A percentile compares a stretch with the other conserved stretches of the same genome.
These are phyloP conservation scores for Himalopsyche phryganea DNA, from an alignment of 1,140 invertebrate genomes.

Conservation along the genomic window DNA sequence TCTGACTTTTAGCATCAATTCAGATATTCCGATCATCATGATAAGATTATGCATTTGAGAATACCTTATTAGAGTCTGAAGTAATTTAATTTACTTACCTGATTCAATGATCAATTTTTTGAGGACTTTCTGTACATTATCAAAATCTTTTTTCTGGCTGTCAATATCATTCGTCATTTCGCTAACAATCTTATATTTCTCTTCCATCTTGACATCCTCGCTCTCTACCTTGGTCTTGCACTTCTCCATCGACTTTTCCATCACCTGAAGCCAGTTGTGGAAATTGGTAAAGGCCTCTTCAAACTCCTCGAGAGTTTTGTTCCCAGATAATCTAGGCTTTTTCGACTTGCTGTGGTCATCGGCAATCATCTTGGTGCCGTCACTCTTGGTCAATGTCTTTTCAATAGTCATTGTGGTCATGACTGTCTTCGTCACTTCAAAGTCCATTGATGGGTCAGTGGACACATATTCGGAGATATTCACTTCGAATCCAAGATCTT, in stretches of 20 bases:
- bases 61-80: no score
- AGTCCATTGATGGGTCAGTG: slow-evolving; percentile 39
- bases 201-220: slow-evolving; percentile 22
- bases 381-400: slow-evolving; percentile 34
- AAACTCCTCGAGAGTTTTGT: slow-evolving; percentile 50
- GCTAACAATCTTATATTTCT: slow-evolving; percentile 23
- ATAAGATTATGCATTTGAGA: no score
- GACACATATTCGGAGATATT: slow-evolving; percentile 47
- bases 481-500: slow-evolving; percentile 60
- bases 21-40: no score
- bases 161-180: slow-evolving; percentile 25
- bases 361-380: slow-evolving; percentile 6
- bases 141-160: slow-evolving; percentile 21
- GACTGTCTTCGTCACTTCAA: slow-evolving; percentile 48
- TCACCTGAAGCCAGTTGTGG: slow-evolving; percentile 40
- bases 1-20: no score
- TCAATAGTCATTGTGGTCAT: slow-evolving; percentile 49
- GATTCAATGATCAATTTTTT: slow-evolving; percentile 13
- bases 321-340: slow-evolving; percentile 52
- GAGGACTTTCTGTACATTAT: slow-evolving; percentile 23
- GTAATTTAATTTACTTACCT: no score
- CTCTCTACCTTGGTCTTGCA: slow-evolving; percentile 22
- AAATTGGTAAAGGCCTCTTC: slow-evolving; percentile 52
- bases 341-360: slow-evolving; percentile 48
- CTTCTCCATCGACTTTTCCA: slow-evolving; percentile 28